phyloP scores from a whole-genome alignment of 2,113 vertebrate genomes.

The Nothobranchius kuhntae region DNA sequence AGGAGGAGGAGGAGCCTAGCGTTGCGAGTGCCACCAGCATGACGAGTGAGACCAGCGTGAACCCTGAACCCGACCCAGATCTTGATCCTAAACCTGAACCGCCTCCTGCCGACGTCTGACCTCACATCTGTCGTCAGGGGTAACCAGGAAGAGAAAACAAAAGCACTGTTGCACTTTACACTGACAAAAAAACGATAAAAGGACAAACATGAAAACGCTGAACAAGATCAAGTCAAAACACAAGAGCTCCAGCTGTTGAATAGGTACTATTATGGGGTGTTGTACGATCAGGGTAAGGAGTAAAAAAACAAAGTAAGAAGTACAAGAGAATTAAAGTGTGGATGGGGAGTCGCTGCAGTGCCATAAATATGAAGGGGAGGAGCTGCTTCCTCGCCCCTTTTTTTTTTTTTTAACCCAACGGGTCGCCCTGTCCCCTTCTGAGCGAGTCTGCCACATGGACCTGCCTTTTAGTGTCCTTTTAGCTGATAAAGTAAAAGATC shows the following conservation, averaged over 20 bases:
- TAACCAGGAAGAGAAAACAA: conserved; percentile 80
- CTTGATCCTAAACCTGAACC: conserved; percentile 23
- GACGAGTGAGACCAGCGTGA: conserved; percentile 67
- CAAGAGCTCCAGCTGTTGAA: conserved; percentile 62
- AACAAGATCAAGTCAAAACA: conserved; percentile 55
- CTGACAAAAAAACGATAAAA: conserved; percentile 76
- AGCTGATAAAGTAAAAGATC: conserved; percentile 67
- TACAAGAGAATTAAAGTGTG: conserved; percentile 39
- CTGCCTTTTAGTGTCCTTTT: conserved; percentile 66
- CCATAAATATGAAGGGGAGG: conserved; percentile 76
- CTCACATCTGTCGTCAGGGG: conserved; percentile 43
- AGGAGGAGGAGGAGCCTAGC: conserved; percentile 67
- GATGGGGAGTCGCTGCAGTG: conserved; percentile 76
- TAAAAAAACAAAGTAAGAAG: conserved; percentile 38
- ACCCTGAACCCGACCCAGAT: conserved; percentile 53
- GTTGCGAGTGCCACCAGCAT: conserved; percentile 60
- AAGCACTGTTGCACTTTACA: conserved; percentile 99
- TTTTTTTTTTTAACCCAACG: conserved; percentile 26
- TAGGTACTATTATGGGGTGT: conserved; percentile 52
- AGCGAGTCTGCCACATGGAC: conserved; percentile 69
- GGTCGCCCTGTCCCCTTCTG: conserved; percentile 57
- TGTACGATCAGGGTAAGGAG: conserved; percentile 68
- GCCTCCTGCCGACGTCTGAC: conserved; percentile 43
- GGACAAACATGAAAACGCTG: conserved; percentile 43
- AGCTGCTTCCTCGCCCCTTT: conserved; percentile 33